Base-by-base conservation (phyloP, 2,113 vertebrate genomes). In the Ia io region DNA sequence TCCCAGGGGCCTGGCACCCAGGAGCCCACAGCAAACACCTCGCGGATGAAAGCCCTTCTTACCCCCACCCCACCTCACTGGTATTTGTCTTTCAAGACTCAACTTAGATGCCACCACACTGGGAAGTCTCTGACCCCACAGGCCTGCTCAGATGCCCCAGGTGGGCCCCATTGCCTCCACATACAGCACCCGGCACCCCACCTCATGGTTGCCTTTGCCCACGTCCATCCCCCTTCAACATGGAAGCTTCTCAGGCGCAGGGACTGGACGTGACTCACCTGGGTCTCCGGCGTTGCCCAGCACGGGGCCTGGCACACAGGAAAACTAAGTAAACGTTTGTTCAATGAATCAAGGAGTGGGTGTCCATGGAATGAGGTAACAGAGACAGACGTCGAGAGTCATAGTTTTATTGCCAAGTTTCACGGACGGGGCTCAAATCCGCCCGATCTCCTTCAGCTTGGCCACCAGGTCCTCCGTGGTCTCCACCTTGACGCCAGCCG, bases 401-500 rank as follows among this genome's bases (percentile, higher is more conserved):
- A 95, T 6, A 37, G 89, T 73, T 97, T 97, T 97, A 97, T 96
- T 96, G 71, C 53, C 28, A n/a, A 18, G 76, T 79, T 69, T 86
- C 82, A 23, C 49, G 44, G 11, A 84, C 65, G 69, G 10, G 80
- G 53, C 92, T 98, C 97, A 99, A 96, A 99, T 97, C 53, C 78
- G 98, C 69, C 99, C 99, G 0, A 97, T 77, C 51, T 99, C 99
- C 95, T 95, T 99, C 47, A 99, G 98, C 93, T 99, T 99, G 93
- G 80, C 82, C 87, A 99, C 98, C 30, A 99, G 98, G 91, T 99
- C 99, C 0, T 98, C 98, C 1, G 99, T 98, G 0, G 98, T 98
- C 97, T 99, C 99, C 97, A 99, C 99, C 96, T 99, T 99, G 84
- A 99, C 84, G 0, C 99, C 99, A 0, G 99, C 98, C 14, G 95